Evolutionary conservation across 2,888 invertebrate species (phyloP).

Genomic region (Catocala sponsa): DNA sequence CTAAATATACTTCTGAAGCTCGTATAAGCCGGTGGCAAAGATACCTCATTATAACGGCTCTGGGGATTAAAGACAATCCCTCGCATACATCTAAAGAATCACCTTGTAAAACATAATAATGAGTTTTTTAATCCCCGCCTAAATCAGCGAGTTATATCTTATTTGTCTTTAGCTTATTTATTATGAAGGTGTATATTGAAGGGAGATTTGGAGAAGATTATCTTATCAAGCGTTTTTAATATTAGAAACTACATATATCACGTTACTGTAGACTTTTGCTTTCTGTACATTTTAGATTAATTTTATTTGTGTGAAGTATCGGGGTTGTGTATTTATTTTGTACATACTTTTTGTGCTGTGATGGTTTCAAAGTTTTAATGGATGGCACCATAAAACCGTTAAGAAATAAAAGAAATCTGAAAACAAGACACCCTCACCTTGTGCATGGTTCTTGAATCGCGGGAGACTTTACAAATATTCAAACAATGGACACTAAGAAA

Average conservation of each 20-base stretch:
- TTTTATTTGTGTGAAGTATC: no score
- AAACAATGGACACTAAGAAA: no score
- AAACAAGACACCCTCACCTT: no score
- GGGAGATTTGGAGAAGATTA: not conserved
- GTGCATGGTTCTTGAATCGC: no score
- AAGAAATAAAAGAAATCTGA: no score
- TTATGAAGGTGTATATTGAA: not conserved
- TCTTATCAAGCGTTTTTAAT: not conserved
- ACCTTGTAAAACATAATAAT: conserved; percentile 61
- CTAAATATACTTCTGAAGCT: conserved; percentile 29
- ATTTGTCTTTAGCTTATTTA: conserved; percentile 26
- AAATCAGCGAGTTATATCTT: conserved; percentile 52
- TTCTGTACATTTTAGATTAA: no score
- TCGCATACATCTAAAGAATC: conserved; percentile 57
- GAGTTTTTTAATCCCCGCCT: conserved; percentile 57
- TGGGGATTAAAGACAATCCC: conserved; percentile 51
- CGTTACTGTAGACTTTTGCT: no score
- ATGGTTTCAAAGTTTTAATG: no score
- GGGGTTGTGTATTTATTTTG: no score
- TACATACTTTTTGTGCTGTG: no score
- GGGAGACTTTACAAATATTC: no score
- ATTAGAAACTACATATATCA: not conserved
- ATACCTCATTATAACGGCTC: conserved; percentile 55
- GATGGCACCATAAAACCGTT: no score
- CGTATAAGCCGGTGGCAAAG: conserved; percentile 36